A percentile compares a stretch with the other conserved stretches of the same genome.
Evolutionary conservation across 2,113 vertebrate genomes (phyloP).

Genomic region (Phylloscopus trochiloides): DNA sequence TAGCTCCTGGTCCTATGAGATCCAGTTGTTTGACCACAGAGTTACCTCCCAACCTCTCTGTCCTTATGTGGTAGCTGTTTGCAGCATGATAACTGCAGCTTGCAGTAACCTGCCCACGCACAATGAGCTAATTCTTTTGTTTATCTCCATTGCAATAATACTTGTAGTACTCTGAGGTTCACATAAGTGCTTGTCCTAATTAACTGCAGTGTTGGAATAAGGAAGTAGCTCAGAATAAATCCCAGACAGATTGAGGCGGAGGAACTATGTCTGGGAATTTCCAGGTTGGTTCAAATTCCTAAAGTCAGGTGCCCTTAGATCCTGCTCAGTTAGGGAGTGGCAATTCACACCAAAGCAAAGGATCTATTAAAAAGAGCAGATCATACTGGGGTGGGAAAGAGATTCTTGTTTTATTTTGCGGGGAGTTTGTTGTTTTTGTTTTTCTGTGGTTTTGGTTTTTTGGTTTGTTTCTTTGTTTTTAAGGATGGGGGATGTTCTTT

Average conservation of each 20-base stretch:
- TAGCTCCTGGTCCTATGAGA: background rate
- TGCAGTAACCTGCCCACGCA: background rate
- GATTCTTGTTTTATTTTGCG: background rate
- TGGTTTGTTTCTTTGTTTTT: background rate
- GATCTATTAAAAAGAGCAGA: background rate
- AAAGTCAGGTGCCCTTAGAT: background rate
- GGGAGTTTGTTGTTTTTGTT: fast-evolving
- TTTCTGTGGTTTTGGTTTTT: background rate
- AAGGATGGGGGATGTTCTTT: fast-evolving
- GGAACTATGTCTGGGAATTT: background rate
- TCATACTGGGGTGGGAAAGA: fast-evolving
- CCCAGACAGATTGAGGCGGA: background rate
- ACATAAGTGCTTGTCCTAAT: background rate
- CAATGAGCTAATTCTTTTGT: background rate
- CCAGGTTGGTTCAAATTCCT: background rate
- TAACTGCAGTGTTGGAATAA: background rate
- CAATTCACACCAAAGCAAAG: background rate
- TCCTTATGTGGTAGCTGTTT: background rate
- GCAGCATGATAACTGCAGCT: background rate
- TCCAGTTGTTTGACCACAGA: background rate
- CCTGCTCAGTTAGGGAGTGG: background rate
- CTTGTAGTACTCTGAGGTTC: background rate
- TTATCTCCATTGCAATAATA: background rate
- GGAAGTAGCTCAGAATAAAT: background rate
- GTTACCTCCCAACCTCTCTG: background rate